These are phyloP conservation scores for Actinopyga echinites DNA, from an alignment of 53 echinoderm and acorn worm genomes.

Conservation along the genomic window DNA sequence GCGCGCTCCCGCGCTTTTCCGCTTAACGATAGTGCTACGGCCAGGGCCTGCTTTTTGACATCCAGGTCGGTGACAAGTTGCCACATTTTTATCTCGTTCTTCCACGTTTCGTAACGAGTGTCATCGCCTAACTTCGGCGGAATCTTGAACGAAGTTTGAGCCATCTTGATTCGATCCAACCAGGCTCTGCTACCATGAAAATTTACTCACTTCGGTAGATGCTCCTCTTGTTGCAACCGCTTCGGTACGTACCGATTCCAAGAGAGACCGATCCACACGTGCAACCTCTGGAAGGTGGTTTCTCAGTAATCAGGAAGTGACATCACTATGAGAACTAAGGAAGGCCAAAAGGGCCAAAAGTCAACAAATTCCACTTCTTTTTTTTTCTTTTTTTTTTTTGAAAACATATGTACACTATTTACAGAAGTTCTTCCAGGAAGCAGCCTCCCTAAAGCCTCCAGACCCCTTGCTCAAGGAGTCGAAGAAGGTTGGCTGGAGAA, in stretches of 20 bases:
- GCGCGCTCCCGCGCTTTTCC: slow-evolving; percentile 16
- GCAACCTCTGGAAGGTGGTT: neutral
- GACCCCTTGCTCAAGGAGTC: neutral
- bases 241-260: neutral
- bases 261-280: neutral
- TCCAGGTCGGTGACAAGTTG: slow-evolving; percentile 2
- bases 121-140: slow-evolving; percentile 26
- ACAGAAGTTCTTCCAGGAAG: neutral
- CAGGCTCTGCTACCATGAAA: slow-evolving; percentile 25
- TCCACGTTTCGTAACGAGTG: slow-evolving; percentile 9
- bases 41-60: slow-evolving; percentile 7
- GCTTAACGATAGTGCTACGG: neutral
- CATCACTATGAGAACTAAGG: neutral
- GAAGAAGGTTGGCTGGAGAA: neutral
- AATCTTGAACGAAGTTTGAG: slow-evolving; percentile 10
- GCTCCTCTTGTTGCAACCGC: neutral
- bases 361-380: no score
- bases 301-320: neutral
- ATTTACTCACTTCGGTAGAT: no score
- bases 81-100: slow-evolving; percentile 30
- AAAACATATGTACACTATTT: neutral
- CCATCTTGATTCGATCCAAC: neutral
- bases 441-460: neutral
- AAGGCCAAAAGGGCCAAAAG: neutral
- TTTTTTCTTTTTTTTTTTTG: no score